These are phyloP conservation scores for Nymphalis urticae DNA, from an alignment of 2,888 invertebrate species.

Conservation along the genomic window DNA sequence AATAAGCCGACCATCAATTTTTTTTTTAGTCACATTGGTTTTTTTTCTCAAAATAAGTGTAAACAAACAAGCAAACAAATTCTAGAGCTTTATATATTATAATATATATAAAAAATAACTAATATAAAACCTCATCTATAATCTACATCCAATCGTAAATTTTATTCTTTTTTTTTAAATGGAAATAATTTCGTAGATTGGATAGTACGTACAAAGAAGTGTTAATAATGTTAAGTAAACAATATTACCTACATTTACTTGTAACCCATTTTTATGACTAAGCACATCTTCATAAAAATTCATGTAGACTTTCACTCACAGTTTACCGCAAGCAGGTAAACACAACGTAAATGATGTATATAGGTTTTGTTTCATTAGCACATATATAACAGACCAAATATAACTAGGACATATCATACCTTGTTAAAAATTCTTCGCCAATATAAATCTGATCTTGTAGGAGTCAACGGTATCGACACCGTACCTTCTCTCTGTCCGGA, in stretches of 20 bases:
- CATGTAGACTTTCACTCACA: conserved; percentile 29
- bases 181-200: no score
- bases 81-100: no score
- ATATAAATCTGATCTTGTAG: conserved; percentile 72
- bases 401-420: conserved; percentile 52
- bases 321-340: conserved; percentile 23
- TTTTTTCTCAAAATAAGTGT: no score
- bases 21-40: no score
- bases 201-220: no score
- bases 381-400: conserved; percentile 7
- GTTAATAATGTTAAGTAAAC: neutral
- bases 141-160: no score
- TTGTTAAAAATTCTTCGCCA: conserved; percentile 79
- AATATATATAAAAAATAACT: no score
- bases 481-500: conserved; percentile 63
- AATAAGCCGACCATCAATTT: no score
- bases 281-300: conserved; percentile 12
- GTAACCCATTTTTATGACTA: neutral
- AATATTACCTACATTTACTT: neutral
- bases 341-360: neutral
- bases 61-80: no score
- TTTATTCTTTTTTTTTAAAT: no score
- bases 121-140: no score
- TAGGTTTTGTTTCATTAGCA: conserved; percentile 1
- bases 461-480: conserved; percentile 71